Conservation (phyloP, 2,888 invertebrate genomes). For the Tenodera sinensis region DNA sequence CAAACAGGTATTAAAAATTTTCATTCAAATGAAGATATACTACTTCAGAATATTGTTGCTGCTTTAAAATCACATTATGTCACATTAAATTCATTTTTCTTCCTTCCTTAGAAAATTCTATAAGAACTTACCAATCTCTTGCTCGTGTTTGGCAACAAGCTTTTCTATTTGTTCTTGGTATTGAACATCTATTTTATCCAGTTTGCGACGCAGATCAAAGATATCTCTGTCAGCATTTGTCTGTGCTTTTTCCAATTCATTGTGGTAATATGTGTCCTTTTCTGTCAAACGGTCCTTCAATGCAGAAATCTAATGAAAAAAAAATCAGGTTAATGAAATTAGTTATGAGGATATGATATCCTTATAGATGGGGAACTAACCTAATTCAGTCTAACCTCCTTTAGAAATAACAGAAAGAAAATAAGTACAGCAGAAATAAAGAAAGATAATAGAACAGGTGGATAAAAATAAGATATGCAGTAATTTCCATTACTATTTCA, state of each 20-base stretch:
- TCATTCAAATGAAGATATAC: no score
- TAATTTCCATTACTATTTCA: no score
- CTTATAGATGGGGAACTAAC: neutral
- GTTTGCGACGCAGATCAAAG: conserved; percentile 63
- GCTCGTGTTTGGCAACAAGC: conserved; percentile 59
- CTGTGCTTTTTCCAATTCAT: conserved; percentile 57
- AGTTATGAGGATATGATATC: neutral
- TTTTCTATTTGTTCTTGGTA: conserved; percentile 71
- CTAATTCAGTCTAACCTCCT: no score
- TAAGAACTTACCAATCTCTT: conserved; percentile 58
- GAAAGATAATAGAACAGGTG: no score
- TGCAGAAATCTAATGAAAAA: conserved; percentile 55
- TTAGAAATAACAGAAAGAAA: no score
- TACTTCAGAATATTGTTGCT: no score
- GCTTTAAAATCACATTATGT: no score
- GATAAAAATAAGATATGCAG: no score
- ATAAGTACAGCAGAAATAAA: no score
- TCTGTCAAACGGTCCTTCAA: conserved; percentile 61
- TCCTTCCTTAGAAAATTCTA: neutral
- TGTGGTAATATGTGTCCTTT: conserved; percentile 55
- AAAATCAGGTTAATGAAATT: neutral
- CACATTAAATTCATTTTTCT: no score
- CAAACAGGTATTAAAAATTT: no score
- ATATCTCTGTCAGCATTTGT: conserved; percentile 66
- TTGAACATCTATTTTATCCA: conserved; percentile 69